Base-by-base conservation (phyloP, 2,797 vertebrate genomes). In the Orestias chungarensis region DNA sequence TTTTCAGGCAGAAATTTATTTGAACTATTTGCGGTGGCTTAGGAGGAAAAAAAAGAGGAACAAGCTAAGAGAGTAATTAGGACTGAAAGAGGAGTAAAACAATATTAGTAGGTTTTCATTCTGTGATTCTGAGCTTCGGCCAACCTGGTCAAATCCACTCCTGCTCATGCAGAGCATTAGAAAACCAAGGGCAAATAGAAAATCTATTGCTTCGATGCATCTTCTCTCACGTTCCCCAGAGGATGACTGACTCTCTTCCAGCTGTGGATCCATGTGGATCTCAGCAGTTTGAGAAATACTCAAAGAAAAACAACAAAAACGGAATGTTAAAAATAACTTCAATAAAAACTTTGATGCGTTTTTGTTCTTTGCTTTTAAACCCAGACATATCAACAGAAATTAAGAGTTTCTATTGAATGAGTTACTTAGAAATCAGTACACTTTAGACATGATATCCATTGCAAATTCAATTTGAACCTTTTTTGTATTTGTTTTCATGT, bases 141-240 rank as follows among this genome's bases (percentile, higher is more conserved):
- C 78, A 68, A 18, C 73, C 59, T 64, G 72, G 59, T 72, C 73
- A 46, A 54, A 78, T 57, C 43, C 75, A 80, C 74, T 9, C 69
- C 64, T 33, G 74, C 83, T 84, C 83, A 47, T 74, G 49, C 75
- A 74, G 85, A 68, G 86, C 82, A 86, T 91, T 86, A 90, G 77
- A 75, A 79, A 70, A 79, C 75, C 75, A 47, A 75, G 46, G 69
- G 64, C 74, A 78, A 82, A 84, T 76, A 86, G 86, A 84, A 91
- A 93, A 92, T 93, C 91, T 85, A 90, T 93, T 89, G 71, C 70
- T 77, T 86, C 66, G 83, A 89, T 86, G 89, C 29, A 1, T 83
- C 82, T 89, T 76, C 61, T 7, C 66, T 84, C 81, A 50, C n/a
- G 0, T 29, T 76, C 84, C 79, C 79, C 82, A 27, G 49, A 70